These are phyloP conservation scores for Camponotus vicinus DNA, from an alignment of 1,140 invertebrate species.

Conservation along the genomic window DNA sequence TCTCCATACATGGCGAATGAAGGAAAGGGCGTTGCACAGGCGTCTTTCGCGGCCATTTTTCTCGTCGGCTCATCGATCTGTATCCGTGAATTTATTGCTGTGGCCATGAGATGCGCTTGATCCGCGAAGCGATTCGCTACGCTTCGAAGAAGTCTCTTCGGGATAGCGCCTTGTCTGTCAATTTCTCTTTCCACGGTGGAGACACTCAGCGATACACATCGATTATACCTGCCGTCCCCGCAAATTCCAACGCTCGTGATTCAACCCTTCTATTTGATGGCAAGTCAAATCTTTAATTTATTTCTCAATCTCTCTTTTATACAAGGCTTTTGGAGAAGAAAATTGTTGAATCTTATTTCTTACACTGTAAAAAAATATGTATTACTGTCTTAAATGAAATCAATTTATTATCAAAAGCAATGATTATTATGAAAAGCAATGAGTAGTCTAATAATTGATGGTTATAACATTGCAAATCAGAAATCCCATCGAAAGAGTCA, in stretches of 20 bases:
- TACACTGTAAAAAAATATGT: not conserved
- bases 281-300: conserved; percentile 34
- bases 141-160: conserved; percentile 56
- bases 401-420: no score
- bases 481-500: no score
- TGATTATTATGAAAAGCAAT: no score
- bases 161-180: conserved; percentile 71
- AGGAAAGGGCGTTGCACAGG: conserved; percentile 66
- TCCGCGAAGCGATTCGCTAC: conserved; percentile 54
- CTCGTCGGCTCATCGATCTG: conserved; percentile 57
- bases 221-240: conserved; percentile 56
- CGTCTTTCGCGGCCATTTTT: conserved; percentile 75
- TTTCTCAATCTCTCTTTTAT: not conserved
- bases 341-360: not conserved
- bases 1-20: conserved; percentile 72
- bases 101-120: conserved; percentile 15
- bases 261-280: not conserved
- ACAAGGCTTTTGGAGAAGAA: not conserved
- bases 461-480: no score
- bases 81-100: conserved; percentile 77
- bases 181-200: conserved; percentile 62
- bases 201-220: conserved; percentile 61
- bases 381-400: no score
- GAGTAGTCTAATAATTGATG: no score
- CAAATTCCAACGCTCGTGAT: conserved; percentile 6